Percentiles rank a stretch among this genome's conserved stretches.
phyloP scores from a whole-genome alignment of 2,888 invertebrate species.

The Tachina fera region DNA sequence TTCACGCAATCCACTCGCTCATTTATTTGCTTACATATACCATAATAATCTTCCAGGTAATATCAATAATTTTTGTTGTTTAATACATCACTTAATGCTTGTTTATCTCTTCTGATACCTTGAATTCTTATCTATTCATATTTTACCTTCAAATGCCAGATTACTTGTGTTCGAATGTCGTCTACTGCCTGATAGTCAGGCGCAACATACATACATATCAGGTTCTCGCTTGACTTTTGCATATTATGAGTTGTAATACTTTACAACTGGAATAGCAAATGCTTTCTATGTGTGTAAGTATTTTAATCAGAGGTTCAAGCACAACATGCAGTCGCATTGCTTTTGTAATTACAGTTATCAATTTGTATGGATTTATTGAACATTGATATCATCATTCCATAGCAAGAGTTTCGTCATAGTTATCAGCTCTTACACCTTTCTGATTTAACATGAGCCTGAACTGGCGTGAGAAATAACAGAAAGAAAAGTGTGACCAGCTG shows the following conservation, averaged over 20 bases:
- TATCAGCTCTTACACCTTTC: constrained; percentile 16
- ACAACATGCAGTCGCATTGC: constrained; percentile 12
- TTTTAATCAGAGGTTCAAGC: constrained; percentile 14
- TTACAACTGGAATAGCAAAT: constrained; percentile 10
- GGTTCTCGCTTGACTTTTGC: constrained; percentile 21
- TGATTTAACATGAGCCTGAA: background rate
- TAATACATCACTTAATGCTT: constrained; percentile 45
- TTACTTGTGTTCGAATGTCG: constrained; percentile 18
- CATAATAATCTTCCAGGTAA: constrained; percentile 41
- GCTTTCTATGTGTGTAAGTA: background rate
- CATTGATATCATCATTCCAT: constrained; percentile 64
- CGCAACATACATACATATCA: constrained; percentile 32
- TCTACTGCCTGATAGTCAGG: background rate
- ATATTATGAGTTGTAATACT: constrained; percentile 50
- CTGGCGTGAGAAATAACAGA: background rate
- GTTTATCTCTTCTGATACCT: constrained; percentile 33
- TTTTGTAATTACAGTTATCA: constrained; percentile 69
- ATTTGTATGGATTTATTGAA: constrained; percentile 69
- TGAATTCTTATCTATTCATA: constrained; percentile 46
- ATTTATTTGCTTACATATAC: background rate
- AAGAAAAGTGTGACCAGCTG: constrained; percentile 26
- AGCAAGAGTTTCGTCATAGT: constrained; percentile 51
- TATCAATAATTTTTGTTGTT: constrained; percentile 38
- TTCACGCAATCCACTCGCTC: background rate
- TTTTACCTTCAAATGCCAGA: constrained; percentile 35